Evolutionary conservation across 1,140 invertebrate genomes (phyloP).

Genomic region (Eueides isabella): DNA sequence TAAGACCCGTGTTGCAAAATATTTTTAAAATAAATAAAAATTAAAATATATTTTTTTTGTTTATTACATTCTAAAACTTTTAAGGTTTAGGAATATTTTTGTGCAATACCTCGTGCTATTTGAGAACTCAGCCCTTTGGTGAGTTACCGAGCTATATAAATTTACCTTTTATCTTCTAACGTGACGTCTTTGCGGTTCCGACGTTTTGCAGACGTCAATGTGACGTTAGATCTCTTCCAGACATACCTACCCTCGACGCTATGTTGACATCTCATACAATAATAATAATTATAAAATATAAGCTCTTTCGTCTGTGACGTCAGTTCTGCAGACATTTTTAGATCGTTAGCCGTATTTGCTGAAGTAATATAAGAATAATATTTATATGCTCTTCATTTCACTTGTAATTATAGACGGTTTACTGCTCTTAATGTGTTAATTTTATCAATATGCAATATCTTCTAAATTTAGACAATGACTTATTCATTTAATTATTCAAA

Average conservation of each 20-base stretch:
- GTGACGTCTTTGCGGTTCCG: conserved; percentile 49
- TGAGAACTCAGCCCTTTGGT: conserved; percentile 42
- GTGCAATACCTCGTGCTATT: conserved; percentile 46
- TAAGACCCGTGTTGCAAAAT: conserved; percentile 36
- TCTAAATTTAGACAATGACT: neutral
- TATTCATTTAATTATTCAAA: too few species aligned
- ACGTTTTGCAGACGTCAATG: conserved; percentile 59
- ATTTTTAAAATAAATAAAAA: conserved; percentile 5
- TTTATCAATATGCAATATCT: neutral
- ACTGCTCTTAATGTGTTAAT: neutral
- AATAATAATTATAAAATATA: conserved; percentile 48
- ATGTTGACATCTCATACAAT: conserved; percentile 46
- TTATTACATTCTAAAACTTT: too few species aligned
- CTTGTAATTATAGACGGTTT: neutral
- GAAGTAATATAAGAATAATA: conserved; percentile 38
- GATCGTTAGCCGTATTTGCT: conserved; percentile 35
- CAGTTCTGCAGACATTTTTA: conserved; percentile 44
- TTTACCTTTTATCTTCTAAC: conserved; percentile 15
- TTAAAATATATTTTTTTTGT: too few species aligned
- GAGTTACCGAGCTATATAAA: conserved; percentile 40
- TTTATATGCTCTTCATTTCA: conserved; percentile 26
- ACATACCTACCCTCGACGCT: conserved; percentile 44
- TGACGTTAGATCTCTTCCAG: conserved; percentile 55
- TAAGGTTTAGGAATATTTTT: too few species aligned
- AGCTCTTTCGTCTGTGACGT: conserved; percentile 40